phyloP scores from a whole-genome alignment of 2,797 vertebrate genomes.

The Clarias laeviceps region DNA sequence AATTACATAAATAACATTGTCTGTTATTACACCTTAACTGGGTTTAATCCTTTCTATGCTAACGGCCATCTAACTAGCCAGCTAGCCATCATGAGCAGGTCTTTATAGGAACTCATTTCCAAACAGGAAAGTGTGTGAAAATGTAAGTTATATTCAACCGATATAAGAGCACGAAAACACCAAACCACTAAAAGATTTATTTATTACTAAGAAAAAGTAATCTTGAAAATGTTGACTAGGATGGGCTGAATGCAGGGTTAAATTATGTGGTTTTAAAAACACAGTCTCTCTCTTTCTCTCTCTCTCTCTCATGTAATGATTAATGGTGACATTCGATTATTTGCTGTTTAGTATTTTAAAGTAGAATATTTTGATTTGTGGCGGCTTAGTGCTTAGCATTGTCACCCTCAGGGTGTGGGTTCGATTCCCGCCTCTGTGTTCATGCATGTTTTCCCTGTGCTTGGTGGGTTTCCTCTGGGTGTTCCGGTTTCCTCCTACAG shows the following conservation, averaged over 20 bases:
- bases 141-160: neutral
- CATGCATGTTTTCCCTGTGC: too few relatives aligned
- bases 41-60: neutral
- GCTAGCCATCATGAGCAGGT: neutral
- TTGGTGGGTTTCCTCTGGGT: too few relatives aligned
- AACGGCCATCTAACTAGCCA: slow-evolving; percentile 5
- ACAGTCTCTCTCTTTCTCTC: too few relatives aligned
- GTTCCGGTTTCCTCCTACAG: too few relatives aligned
- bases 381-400: too few relatives aligned
- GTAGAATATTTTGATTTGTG: neutral
- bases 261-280: neutral
- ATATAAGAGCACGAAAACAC: neutral
- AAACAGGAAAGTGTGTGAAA: neutral
- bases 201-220: neutral
- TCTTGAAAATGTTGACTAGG: neutral
- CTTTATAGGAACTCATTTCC: neutral
- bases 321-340: neutral
- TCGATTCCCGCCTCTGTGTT: too few relatives aligned
- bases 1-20: neutral
- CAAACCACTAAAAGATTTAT: neutral
- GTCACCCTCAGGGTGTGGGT: too few relatives aligned
- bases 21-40: fast-evolving
- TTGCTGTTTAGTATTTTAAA: neutral
- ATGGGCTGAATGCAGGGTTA: neutral
- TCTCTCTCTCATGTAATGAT: too few relatives aligned